Percentiles rank a stretch among this genome's conserved stretches.
phyloP scores from a whole-genome alignment of 37 sponge, comb jelly and placozoan species.

The Chondrosia reniformis region DNA sequence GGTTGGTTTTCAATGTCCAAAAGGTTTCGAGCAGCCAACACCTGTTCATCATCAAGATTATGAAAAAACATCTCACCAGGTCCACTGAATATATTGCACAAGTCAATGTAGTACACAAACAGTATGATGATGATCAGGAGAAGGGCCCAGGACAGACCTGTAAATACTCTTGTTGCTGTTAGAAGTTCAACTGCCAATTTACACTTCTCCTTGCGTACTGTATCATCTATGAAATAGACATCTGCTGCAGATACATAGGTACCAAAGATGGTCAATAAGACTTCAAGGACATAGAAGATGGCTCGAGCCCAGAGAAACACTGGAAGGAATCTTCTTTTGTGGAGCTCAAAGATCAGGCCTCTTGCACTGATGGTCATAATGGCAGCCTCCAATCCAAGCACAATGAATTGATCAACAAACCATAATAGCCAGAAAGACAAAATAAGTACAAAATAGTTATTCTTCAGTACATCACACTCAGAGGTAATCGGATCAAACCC shows the following conservation, averaged over 20 bases:
- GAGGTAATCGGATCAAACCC: no score
- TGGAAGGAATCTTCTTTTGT: not conserved
- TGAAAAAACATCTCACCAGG: no score
- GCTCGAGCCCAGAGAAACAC: not conserved
- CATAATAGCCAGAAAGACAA: no score
- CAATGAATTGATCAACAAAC: not conserved
- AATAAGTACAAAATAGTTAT: no score
- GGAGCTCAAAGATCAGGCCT: not conserved
- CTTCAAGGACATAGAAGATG: not conserved
- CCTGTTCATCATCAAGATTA: not conserved
- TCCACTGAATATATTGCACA: not conserved
- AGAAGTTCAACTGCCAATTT: no score
- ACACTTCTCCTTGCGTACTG: no score
- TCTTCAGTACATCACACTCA: no score
- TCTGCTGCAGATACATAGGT: not conserved
- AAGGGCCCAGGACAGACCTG: not conserved
- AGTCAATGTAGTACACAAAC: not conserved
- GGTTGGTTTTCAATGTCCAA: not conserved
- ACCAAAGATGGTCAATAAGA: not conserved
- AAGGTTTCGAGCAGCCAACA: not conserved
- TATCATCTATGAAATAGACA: no score
- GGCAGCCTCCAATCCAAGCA: conserved; percentile 7
- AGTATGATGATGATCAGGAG: not conserved
- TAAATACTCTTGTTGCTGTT: not conserved
- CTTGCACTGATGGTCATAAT: conserved; percentile 7